Conservation (phyloP, 92 coral and sea anemone species). For the Phymanthus crucifer region DNA sequence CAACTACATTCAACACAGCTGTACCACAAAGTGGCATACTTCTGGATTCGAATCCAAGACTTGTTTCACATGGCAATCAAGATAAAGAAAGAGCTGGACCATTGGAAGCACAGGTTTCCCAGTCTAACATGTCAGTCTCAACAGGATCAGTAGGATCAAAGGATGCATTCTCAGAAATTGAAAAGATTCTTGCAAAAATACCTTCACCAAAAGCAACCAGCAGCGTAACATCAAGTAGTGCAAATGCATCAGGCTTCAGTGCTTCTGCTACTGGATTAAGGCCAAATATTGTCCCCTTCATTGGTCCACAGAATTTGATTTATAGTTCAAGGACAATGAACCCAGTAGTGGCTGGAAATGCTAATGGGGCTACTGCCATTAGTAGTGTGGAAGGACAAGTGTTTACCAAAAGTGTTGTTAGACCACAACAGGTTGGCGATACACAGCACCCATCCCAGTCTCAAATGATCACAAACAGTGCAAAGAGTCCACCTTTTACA, state of each 20-base stretch:
- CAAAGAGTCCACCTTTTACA: not conserved
- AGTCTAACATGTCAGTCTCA: not conserved
- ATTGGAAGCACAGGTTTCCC: not conserved
- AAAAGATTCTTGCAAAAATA: slow-evolving; percentile 39
- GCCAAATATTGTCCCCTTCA: not conserved
- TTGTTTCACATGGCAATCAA: not conserved
- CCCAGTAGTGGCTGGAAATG: not conserved
- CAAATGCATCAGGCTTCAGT: not conserved
- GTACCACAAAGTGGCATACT: slow-evolving; percentile 12
- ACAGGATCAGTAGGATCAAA: slow-evolving; percentile 4
- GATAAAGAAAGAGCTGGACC: not conserved
- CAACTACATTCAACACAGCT: not conserved
- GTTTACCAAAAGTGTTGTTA: not conserved
- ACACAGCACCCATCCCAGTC: not conserved
- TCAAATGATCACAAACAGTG: not conserved
- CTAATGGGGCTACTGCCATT: not conserved
- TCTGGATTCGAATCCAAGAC: not conserved
- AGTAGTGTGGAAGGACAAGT: not conserved
- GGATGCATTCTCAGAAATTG: slow-evolving; percentile 28
- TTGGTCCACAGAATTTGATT: not conserved
- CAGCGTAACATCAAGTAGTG: not conserved
- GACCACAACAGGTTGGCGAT: not conserved
- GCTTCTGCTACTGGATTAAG: not conserved
- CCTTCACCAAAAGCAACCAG: slow-evolving; percentile 17
- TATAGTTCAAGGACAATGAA: not conserved